A percentile compares a stretch with the other conserved stretches of the same genome.
These are phyloP conservation scores for Zaprionus obscuricornis DNA, from an alignment of 2,888 invertebrate species.

Conservation along the genomic window DNA sequence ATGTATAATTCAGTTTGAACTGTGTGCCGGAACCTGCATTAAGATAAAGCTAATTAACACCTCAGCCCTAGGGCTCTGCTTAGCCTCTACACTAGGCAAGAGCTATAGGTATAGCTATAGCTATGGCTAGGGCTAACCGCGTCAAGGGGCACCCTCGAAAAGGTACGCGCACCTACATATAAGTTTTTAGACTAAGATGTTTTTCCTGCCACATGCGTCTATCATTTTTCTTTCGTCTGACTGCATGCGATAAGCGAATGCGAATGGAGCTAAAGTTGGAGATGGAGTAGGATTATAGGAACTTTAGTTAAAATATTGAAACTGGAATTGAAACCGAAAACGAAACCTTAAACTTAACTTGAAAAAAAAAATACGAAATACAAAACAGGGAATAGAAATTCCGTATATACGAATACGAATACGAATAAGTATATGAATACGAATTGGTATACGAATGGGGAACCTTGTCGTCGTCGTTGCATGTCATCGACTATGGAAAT, in stretches of 20 bases:
- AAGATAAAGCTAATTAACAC: slow-evolving; percentile 79
- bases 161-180: slow-evolving; percentile 9
- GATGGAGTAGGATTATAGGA: neutral
- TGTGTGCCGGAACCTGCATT: slow-evolving; percentile 78
- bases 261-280: slow-evolving; percentile 29
- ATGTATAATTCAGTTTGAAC: slow-evolving; percentile 77
- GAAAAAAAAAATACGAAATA: too few species aligned
- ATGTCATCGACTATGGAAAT: slow-evolving; percentile 63
- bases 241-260: slow-evolving; percentile 57
- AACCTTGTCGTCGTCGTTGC: slow-evolving; percentile 24
- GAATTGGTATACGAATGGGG: neutral
- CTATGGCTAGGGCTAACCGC: neutral
- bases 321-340: neutral
- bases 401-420: too few species aligned
- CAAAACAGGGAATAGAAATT: too few species aligned
- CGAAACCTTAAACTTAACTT: too few species aligned
- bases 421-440: too few species aligned
- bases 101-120: neutral
- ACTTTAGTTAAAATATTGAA: neutral
- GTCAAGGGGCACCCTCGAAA: slow-evolving; percentile 28
- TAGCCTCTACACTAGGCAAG: too few species aligned
- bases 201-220: slow-evolving; percentile 41
- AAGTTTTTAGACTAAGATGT: slow-evolving; percentile 38
- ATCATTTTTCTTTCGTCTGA: slow-evolving; percentile 54
- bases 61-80: slow-evolving; percentile 49